Evolutionary conservation across 2,113 vertebrate species (phyloP), one percentile per base, ranked within the genome.

Genomic region (Nothocercus nigrocapillus): DNA sequence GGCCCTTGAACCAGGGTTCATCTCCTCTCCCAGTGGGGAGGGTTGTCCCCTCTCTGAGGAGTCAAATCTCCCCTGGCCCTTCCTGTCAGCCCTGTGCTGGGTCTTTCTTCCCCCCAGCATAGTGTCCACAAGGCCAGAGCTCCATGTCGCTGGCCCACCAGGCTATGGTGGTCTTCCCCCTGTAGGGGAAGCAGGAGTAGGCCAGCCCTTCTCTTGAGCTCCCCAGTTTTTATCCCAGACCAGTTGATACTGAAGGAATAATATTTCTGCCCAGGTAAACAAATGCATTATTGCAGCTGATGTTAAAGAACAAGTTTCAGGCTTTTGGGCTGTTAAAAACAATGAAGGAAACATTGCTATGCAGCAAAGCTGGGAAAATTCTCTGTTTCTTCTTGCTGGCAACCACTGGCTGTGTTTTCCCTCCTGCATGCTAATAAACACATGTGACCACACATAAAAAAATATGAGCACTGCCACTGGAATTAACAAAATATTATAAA

Each of bases 261-360:
- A 47, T 36, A 42, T 15, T 79, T 61, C 51, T 49, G 25, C 8
- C 32, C 40, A 58, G 66, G 15, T 10, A 74, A 67, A 11, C 18
- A 25, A 73, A 92, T 2, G 2, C 24, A 25, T 28, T 44, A 25
- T 0, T 44, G 40, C 68, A 89, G 49, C 28, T 76, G 56, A 68
- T 21, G 21, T 53, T 59, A 28, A 66, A 53, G 40, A 69, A 36
- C 44, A 36, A 40, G 13, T 51, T 54, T 54, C 62, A 80, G 49
- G 40, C 73, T 40, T 58, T 77, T 19, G 49, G 13, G 14, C 78
- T 88, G 67, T 24, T 75, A 78, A 63, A 76, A 70, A 17, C 78
- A 74, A 45, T 0, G 2, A 25, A 0, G 0, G 42, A 80, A 81
- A 74, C 24, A 24, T 58, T 67, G 47, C 59, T 42, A 19, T n/a